Conservation (phyloP, 2,113 vertebrate species). For the Protomyctophum bolini region DNA sequence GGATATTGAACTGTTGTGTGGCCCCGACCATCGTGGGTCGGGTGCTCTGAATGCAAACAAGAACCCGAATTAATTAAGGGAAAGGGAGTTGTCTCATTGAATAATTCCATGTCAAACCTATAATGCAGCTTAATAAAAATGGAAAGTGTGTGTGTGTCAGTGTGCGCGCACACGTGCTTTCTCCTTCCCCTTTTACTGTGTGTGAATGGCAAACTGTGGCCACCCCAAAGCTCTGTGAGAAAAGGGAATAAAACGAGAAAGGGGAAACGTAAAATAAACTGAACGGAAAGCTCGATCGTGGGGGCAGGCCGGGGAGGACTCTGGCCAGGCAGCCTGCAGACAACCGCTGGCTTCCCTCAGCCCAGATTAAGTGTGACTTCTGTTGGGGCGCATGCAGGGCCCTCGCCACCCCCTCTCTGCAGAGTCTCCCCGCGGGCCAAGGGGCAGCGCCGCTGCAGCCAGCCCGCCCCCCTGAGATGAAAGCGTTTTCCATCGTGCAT, state of each 20-base stretch:
- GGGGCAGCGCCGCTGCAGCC: constrained; percentile 13
- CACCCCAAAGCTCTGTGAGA: constrained; percentile 21
- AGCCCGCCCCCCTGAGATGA: constrained; percentile 21
- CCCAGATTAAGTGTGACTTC: constrained; percentile 57
- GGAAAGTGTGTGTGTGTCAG: constrained; percentile 7
- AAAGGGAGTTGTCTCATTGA: neutral
- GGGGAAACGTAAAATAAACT: constrained; percentile 37
- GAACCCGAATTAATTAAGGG: neutral
- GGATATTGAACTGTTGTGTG: constrained; percentile 1
- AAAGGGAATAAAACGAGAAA: constrained; percentile 9
- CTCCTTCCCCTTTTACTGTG: neutral
- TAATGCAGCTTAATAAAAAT: neutral
- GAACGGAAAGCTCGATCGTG: constrained; percentile 19
- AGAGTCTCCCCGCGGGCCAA: neutral
- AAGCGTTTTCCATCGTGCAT: constrained; percentile 49
- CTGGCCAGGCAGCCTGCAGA: constrained; percentile 8
- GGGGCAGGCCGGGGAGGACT: neutral
- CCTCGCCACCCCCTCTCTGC: constrained; percentile 1
- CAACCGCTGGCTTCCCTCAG: constrained; percentile 45
- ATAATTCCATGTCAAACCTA: neutral
- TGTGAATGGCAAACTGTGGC: neutral
- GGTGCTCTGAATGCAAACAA: neutral
- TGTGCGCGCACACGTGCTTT: neutral
- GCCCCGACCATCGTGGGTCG: neutral
- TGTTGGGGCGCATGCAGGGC: constrained; percentile 22